These are phyloP conservation scores for Heliconius cydno DNA, from an alignment of 2,888 invertebrate species.

Conservation along the genomic window DNA sequence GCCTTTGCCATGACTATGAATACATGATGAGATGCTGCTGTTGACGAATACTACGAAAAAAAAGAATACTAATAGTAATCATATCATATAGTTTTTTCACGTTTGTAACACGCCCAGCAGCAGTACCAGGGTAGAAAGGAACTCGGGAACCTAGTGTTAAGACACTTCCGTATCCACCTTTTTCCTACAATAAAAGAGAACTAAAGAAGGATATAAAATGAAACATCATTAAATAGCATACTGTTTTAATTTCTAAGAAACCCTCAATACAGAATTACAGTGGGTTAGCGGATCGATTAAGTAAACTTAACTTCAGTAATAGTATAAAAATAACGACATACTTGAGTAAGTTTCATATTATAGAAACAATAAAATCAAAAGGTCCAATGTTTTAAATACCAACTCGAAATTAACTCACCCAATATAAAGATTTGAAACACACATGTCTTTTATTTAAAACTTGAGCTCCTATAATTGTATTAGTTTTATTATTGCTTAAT, in stretches of 20 bases:
- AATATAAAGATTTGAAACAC: slow-evolving; percentile 21
- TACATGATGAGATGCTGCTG: slow-evolving; percentile 87
- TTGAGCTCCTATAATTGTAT: slow-evolving; percentile 18
- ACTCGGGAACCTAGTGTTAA: neutral
- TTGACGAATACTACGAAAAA: slow-evolving; percentile 48
- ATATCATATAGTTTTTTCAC: neutral
- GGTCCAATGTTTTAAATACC: slow-evolving; percentile 53
- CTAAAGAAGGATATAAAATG: slow-evolving; percentile 59
- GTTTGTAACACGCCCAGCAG: neutral
- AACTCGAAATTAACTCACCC: neutral
- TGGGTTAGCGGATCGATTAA: slow-evolving; percentile 80
- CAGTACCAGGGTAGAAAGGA: neutral
- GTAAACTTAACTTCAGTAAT: slow-evolving; percentile 78
- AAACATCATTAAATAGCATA: slow-evolving; percentile 80
- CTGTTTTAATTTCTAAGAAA: slow-evolving; percentile 83
- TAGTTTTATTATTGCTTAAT: slow-evolving; percentile 24
- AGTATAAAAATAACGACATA: slow-evolving; percentile 80
- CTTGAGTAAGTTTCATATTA: slow-evolving; percentile 63
- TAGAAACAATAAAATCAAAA: slow-evolving; percentile 54
- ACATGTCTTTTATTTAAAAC: slow-evolving; percentile 21
- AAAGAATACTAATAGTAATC: neutral
- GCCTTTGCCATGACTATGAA: slow-evolving; percentile 85
- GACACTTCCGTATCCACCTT: too few species aligned
- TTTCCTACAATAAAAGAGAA: neutral
- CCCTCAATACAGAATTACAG: slow-evolving; percentile 81